A percentile compares a stretch with the other conserved stretches of the same genome.
phyloP scores from a whole-genome alignment of 2,113 vertebrate species.

The Thunnus thynnus region DNA sequence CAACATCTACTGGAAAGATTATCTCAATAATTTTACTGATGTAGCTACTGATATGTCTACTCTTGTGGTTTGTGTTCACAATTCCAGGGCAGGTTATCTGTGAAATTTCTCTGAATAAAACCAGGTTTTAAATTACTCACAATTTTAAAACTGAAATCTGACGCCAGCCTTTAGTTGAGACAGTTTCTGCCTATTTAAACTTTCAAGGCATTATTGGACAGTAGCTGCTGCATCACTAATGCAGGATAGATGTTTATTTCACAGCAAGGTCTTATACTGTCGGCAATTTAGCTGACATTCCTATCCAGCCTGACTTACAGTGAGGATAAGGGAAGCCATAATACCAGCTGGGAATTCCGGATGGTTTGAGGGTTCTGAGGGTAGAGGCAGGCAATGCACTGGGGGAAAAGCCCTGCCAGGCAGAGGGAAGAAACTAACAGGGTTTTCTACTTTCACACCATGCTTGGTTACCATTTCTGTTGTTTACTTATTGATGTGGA shows the following conservation, averaged over 20 bases:
- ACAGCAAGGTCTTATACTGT: not conserved
- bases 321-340: not conserved
- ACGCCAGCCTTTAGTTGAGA: not conserved
- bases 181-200: not conserved
- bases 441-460: slow-evolving; percentile 58
- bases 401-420: slow-evolving; percentile 26
- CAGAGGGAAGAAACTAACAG: slow-evolving; percentile 34
- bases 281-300: not conserved
- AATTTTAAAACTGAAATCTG: not conserved
- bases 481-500: slow-evolving; percentile 56
- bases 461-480: slow-evolving; percentile 32
- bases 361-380: slow-evolving; percentile 6
- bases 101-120: too few species aligned
- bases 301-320: not conserved
- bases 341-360: slow-evolving; percentile 8
- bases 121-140: too few species aligned
- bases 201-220: not conserved
- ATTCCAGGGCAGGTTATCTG: too few species aligned
- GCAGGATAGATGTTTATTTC: not conserved
- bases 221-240: not conserved
- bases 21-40: too few species aligned
- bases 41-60: too few species aligned
- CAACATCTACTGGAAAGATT: too few species aligned
- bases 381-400: not conserved
- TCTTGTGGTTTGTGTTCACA: too few species aligned